Conservation (phyloP, 2,888 invertebrate species). For the Pharmacophagus antenor region DNA sequence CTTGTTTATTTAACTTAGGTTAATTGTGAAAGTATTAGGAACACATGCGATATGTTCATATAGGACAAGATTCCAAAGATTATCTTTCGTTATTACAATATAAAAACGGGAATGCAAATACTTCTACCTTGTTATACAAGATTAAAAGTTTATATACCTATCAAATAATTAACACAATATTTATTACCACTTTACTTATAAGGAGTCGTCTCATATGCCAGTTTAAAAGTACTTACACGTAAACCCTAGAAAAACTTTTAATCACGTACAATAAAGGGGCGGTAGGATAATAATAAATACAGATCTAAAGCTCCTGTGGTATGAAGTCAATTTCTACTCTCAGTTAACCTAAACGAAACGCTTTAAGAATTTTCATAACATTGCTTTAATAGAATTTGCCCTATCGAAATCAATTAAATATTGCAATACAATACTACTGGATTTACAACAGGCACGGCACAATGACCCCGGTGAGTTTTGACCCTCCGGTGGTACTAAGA, state of each 20-base stretch:
- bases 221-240: not conserved
- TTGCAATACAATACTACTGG: not conserved
- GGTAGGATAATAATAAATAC: constrained; percentile 35
- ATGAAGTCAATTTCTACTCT: constrained; percentile 57
- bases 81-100: no score
- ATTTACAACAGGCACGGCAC: not conserved
- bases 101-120: no score
- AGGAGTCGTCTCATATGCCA: not conserved
- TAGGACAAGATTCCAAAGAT: no score
- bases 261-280: constrained; percentile 7
- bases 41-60: no score
- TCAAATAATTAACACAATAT: no score
- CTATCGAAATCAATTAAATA: not conserved
- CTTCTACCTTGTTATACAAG: no score
- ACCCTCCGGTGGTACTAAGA: not conserved
- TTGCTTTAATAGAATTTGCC: not conserved
- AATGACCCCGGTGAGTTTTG: not conserved
- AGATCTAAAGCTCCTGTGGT: constrained; percentile 33
- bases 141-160: no score
- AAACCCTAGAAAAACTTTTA: constrained; percentile 7
- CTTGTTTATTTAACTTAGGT: no score
- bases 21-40: no score
- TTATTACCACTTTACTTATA: no score
- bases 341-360: constrained; percentile 36
- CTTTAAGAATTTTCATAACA: constrained; percentile 1